Conservation (phyloP, 2,113 vertebrate genomes). For the Siniperca knerii region DNA sequence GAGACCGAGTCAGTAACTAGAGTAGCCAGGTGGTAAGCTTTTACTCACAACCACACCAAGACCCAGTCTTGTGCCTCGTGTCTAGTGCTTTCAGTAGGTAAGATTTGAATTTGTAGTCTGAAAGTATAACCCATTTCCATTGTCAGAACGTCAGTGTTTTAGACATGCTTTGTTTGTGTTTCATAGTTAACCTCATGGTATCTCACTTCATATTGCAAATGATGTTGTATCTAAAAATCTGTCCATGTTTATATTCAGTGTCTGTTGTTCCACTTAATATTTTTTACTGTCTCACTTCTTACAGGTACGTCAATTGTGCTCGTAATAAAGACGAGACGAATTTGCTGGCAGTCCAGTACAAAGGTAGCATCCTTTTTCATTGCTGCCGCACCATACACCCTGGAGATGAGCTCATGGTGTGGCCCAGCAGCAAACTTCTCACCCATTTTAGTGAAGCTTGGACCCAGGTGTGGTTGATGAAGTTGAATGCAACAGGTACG, state of each 20-base stretch:
- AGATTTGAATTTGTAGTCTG: no score
- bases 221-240: background rate
- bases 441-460: conserved; percentile 72
- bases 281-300: background rate
- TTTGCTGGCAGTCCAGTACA: conserved; percentile 82
- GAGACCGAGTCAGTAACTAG: no score
- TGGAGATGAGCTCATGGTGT: conserved; percentile 84
- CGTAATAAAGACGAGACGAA: conserved; percentile 79
- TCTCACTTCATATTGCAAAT: no score
- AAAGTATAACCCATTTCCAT: no score
- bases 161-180: no score
- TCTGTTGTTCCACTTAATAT: background rate
- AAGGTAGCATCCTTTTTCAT: conserved; percentile 81
- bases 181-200: background rate
- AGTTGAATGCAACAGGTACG: conserved; percentile 72
- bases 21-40: no score
- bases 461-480: conserved; percentile 79
- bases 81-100: no score
- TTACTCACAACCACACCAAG: no score
- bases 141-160: no score
- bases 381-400: conserved; percentile 77
- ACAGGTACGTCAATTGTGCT: conserved; percentile 81
- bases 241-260: background rate
- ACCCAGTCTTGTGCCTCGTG: no score
- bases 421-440: conserved; percentile 80